Percentiles rank a stretch among this genome's conserved stretches.
Evolutionary conservation across 2,888 invertebrate species (phyloP).

Genomic region (Meta bourneti): DNA sequence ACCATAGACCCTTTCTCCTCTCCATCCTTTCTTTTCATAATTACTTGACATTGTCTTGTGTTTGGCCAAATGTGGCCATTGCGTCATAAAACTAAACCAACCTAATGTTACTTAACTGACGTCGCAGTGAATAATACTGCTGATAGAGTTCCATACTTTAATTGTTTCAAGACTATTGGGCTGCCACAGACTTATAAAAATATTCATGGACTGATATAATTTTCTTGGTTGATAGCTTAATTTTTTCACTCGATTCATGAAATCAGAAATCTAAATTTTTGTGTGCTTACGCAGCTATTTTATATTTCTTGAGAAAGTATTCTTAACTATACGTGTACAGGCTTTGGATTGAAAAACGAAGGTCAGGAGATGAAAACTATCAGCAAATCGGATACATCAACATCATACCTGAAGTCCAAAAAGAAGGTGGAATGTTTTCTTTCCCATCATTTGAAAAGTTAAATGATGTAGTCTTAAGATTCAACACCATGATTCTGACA

Average conservation of each 20-base stretch:
- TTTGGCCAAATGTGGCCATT: no score
- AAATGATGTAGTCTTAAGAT: slow-evolving; percentile 52
- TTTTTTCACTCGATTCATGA: neutral
- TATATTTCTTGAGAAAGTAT: neutral
- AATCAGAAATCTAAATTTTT: neutral
- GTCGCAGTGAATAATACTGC: no score
- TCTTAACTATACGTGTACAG: slow-evolving; percentile 5
- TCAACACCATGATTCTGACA: slow-evolving; percentile 37
- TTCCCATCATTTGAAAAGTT: slow-evolving; percentile 62
- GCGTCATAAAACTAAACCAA: no score
- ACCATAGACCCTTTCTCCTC: no score
- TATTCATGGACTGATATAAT: neutral
- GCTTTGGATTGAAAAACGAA: slow-evolving; percentile 23
- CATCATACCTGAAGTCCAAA: slow-evolving; percentile 61
- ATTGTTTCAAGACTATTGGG: no score
- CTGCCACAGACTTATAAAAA: neutral
- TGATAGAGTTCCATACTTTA: no score
- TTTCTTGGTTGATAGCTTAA: neutral
- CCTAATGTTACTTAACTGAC: no score
- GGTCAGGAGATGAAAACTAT: neutral
- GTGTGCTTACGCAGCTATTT: neutral
- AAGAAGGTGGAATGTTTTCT: slow-evolving; percentile 56
- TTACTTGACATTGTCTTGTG: no score
- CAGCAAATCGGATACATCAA: slow-evolving; percentile 76
- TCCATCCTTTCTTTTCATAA: no score